Percentiles rank a stretch among this genome's conserved stretches.
Evolutionary conservation across 1,140 invertebrate genomes (phyloP).

Genomic region (Aphidius ervi): DNA sequence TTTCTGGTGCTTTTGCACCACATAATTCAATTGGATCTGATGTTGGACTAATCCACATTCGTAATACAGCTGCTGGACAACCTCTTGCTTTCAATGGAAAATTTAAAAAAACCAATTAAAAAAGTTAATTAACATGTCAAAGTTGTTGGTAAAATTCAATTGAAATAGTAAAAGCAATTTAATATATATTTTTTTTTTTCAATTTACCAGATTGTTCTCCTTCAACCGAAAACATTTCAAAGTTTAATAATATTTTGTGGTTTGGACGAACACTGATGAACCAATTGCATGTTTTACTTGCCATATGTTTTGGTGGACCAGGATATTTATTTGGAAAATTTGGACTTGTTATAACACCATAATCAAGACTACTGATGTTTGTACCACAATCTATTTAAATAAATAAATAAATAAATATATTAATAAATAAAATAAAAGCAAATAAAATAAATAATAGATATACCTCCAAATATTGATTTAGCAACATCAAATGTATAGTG

Average conservation of each 20-base stretch:
- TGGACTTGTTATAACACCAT: conserved; percentile 80
- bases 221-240: conserved; percentile 83
- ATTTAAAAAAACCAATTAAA: background rate
- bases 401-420: conserved; percentile 9
- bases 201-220: conserved; percentile 75
- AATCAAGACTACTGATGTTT: conserved; percentile 80
- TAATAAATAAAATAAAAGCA: background rate
- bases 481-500: conserved; percentile 83
- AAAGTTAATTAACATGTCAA: background rate
- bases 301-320: conserved; percentile 66
- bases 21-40: conserved; percentile 82
- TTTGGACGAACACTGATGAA: conserved; percentile 78
- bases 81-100: conserved; percentile 63
- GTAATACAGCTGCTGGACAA: conserved; percentile 82
- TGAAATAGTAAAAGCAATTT: background rate
- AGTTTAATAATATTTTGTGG: conserved; percentile 80
- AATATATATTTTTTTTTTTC: background rate
- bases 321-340: conserved; percentile 84
- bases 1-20: conserved; percentile 70
- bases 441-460: conserved; percentile 9
- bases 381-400: conserved; percentile 72
- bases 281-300: conserved; percentile 88
- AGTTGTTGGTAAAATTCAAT: too few relatives aligned
- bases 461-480: conserved; percentile 79
- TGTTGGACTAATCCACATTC: conserved; percentile 75